Evolutionary conservation across 2,888 invertebrate species (phyloP).

Genomic region (Linnaemya vulpina): DNA sequence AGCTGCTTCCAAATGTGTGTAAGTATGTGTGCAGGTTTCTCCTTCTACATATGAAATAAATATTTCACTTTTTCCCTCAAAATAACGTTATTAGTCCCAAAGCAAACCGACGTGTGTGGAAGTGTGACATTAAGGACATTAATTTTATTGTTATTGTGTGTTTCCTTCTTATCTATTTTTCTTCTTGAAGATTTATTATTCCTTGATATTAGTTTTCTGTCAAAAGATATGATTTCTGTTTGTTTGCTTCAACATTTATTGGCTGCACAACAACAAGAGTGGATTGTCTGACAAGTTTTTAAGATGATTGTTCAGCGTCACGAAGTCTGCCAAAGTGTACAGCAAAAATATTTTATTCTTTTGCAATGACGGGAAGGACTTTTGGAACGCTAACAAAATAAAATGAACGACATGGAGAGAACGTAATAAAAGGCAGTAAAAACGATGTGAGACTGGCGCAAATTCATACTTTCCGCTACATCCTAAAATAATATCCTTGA

Average conservation of each 20-base stretch:
- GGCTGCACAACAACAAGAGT: background rate
- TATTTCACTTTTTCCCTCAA: background rate
- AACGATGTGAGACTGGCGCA: too few species aligned
- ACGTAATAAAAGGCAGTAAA: too few species aligned
- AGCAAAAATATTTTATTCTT: too few species aligned
- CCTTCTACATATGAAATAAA: background rate
- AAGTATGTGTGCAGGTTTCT: background rate
- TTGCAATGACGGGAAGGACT: too few species aligned
- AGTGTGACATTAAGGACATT: background rate
- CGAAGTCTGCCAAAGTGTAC: too few species aligned
- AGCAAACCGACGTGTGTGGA: background rate
- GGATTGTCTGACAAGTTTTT: background rate
- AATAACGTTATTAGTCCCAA: background rate
- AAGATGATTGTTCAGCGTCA: background rate
- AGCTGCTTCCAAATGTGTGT: background rate
- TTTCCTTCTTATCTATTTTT: background rate
- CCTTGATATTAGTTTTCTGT: background rate
- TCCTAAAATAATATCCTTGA: too few species aligned
- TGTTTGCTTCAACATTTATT: slow-evolving; percentile 1
- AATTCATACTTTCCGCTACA: too few species aligned
- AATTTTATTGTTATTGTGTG: background rate
- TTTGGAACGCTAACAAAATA: too few species aligned
- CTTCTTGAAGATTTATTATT: background rate
- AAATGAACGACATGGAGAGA: too few species aligned
- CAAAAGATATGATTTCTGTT: background rate